phyloP scores from a whole-genome alignment of 1,140 invertebrate species.

The Orchestia grillus region DNA sequence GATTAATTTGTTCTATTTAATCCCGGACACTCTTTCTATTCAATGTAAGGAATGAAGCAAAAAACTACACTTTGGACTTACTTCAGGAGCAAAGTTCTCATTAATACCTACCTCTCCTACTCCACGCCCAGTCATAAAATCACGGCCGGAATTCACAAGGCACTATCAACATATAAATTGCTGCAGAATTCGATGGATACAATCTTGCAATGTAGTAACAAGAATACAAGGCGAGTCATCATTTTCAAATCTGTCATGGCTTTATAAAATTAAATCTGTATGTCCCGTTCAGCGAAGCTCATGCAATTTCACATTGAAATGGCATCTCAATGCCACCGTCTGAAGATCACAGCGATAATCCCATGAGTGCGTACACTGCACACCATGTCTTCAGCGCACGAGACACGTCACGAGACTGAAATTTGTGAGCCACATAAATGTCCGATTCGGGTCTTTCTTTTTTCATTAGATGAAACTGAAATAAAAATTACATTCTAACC shows the following conservation, averaged over 20 bases:
- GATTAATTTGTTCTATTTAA: no score
- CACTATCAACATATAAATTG: background rate
- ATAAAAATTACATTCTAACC: background rate
- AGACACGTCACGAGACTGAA: background rate
- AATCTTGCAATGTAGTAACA: background rate
- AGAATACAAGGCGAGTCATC: background rate
- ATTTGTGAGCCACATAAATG: background rate
- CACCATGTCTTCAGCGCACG: background rate
- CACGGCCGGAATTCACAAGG: no score
- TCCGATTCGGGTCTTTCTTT: background rate
- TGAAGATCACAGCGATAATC: background rate
- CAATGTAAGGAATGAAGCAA: no score
- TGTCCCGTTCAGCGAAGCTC: background rate
- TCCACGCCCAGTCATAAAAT: no score
- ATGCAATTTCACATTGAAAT: background rate
- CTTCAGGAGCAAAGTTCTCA: no score
- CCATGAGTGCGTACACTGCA: background rate
- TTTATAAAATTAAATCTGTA: background rate
- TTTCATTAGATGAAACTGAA: background rate
- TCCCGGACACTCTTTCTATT: no score
- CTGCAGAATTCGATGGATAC: background rate
- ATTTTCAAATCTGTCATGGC: background rate
- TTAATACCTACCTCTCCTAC: no score
- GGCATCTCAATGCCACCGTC: background rate
- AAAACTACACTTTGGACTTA: no score